phyloP scores from a whole-genome alignment of 92 coral and sea anemone species.

The Palythoa grandiflora region DNA sequence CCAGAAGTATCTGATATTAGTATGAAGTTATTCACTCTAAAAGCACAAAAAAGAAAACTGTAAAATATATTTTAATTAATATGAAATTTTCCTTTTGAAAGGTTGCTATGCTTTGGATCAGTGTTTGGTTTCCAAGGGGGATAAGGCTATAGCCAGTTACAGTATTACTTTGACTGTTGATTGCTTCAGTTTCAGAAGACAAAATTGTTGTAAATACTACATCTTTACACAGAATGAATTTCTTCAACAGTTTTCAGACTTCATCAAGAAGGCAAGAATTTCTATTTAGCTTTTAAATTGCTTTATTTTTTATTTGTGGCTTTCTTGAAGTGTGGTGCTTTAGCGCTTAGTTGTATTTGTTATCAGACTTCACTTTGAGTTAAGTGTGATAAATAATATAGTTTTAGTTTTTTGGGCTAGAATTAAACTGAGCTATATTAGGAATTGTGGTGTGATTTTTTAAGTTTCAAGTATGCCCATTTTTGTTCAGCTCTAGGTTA shows the following conservation, averaged over 20 bases:
- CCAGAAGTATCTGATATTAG: background rate
- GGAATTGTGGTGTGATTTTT: too few relatives aligned
- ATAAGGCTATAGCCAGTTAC: constrained; percentile 4
- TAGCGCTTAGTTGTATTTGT: too few relatives aligned
- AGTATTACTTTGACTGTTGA: constrained; percentile 7
- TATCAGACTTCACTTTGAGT: too few relatives aligned
- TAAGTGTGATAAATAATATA: too few relatives aligned
- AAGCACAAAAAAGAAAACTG: background rate
- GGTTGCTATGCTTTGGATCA: constrained; percentile 29
- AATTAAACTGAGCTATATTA: too few relatives aligned
- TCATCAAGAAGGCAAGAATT: constrained; percentile 2
- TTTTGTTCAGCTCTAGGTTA: too few relatives aligned
- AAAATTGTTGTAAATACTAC: constrained; percentile 4
- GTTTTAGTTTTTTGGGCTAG: too few relatives aligned
- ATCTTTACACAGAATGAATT: background rate
- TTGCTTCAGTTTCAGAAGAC: background rate
- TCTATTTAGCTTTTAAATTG: background rate
- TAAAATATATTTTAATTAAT: constrained; percentile 1
- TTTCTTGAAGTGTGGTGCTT: background rate
- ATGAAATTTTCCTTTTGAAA: constrained; percentile 27
- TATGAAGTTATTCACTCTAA: background rate
- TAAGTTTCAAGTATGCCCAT: too few relatives aligned
- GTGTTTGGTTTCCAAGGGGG: constrained; percentile 47
- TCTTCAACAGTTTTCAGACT: background rate
- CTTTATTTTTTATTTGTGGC: background rate